A percentile compares a stretch with the other conserved stretches of the same genome.
phyloP scores from a whole-genome alignment of 2,113 vertebrate species.

The Gobius niger region DNA sequence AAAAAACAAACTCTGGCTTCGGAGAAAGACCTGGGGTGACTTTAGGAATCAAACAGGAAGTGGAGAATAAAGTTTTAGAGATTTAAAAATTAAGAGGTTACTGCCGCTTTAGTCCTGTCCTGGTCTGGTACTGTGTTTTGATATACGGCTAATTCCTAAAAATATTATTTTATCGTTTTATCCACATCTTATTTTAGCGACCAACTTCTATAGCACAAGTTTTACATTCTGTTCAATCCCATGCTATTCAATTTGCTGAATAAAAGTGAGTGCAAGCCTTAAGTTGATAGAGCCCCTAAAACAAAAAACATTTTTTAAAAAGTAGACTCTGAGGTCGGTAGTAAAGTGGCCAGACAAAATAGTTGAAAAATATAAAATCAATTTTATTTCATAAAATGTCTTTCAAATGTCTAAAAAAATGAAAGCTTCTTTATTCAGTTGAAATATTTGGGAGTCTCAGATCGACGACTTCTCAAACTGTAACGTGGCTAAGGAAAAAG shows the following conservation, averaged over 20 bases:
- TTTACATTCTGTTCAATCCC: no score
- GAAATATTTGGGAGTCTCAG: conserved; percentile 6
- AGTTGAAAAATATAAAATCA: neutral
- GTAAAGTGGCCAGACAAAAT: neutral
- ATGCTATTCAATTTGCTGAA: no score
- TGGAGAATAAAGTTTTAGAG: neutral
- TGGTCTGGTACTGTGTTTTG: neutral
- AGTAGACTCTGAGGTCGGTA: neutral
- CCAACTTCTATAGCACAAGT: neutral
- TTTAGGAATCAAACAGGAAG: neutral
- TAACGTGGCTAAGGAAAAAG: conserved; percentile 60
- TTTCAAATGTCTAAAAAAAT: neutral
- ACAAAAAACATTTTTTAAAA: neutral
- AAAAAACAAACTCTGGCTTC: neutral
- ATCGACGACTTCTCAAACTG: conserved; percentile 67
- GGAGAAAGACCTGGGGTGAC: neutral
- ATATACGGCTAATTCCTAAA: no score
- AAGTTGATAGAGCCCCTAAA: no score
- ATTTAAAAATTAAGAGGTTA: neutral
- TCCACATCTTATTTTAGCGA: no score
- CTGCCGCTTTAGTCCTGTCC: neutral
- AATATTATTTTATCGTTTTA: no score
- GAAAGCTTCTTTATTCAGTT: neutral
- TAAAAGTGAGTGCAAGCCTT: no score
- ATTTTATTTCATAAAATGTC: neutral